A percentile compares a stretch with the other conserved stretches of the same genome.
phyloP scores from a whole-genome alignment of 2,797 vertebrate genomes.

The Peromyscus nudipes region DNA sequence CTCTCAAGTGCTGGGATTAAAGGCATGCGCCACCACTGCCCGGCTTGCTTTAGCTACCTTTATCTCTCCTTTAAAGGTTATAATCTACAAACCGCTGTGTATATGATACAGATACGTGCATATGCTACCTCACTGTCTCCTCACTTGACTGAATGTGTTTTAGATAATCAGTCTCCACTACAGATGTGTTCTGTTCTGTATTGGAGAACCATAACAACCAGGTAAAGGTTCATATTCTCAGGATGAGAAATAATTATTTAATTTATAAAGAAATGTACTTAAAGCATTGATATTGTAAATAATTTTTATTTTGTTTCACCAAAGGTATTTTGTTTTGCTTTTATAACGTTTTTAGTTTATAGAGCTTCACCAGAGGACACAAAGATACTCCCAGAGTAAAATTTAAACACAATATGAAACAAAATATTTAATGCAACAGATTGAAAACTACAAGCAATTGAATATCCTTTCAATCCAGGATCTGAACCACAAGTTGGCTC shows the following conservation, averaged over 20 bases:
- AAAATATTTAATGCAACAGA: neutral
- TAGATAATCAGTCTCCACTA: slow-evolving; percentile 3
- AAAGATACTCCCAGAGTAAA: neutral
- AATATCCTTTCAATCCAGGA: neutral
- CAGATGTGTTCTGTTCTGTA: neutral
- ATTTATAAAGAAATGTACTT: slow-evolving; percentile 39
- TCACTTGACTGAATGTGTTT: neutral
- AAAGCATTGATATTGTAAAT: neutral
- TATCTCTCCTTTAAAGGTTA: neutral
- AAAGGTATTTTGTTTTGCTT: neutral
- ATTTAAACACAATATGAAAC: neutral
- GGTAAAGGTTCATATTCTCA: neutral
- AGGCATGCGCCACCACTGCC: too few relatives aligned
- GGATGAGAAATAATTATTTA: neutral
- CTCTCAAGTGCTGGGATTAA: too few relatives aligned
- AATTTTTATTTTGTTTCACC: neutral
- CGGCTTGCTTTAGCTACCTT: neutral
- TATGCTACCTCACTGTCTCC: neutral
- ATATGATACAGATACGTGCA: neutral
- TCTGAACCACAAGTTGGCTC: neutral
- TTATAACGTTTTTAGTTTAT: slow-evolving; percentile 26
- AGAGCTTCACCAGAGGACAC: neutral
- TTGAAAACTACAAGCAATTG: slow-evolving; percentile 18
- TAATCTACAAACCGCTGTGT: neutral
- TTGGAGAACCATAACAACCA: neutral